Percentiles rank a stretch among this genome's conserved stretches.
phyloP scores from a whole-genome alignment of 2,113 vertebrate genomes.

The Eptatretus burgeri region DNA sequence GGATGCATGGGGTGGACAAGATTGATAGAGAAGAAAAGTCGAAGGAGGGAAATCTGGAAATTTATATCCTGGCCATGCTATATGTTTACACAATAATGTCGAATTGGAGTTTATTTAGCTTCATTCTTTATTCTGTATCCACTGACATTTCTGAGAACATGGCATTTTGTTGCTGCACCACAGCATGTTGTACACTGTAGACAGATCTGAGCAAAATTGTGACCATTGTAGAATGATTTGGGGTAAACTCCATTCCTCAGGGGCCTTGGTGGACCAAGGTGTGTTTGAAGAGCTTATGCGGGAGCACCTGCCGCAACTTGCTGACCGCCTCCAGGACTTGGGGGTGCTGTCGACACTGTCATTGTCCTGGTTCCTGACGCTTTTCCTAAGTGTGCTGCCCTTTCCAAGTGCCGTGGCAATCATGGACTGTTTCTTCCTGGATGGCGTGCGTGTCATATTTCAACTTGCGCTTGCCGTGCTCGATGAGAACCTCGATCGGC shows the following conservation, averaged over 20 bases:
- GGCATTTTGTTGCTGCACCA: not conserved
- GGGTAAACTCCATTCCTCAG: constrained; percentile 18
- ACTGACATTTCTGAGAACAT: no score
- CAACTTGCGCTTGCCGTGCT: constrained; percentile 74
- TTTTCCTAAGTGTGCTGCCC: constrained; percentile 92
- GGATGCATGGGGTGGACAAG: no score
- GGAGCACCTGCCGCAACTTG: constrained; percentile 75
- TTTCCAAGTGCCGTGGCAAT: constrained; percentile 92
- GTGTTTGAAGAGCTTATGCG: constrained; percentile 80
- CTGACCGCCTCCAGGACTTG: constrained; percentile 94
- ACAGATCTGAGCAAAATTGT: not conserved
- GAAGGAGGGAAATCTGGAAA: no score
- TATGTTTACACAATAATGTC: no score
- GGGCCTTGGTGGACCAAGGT: constrained; percentile 79
- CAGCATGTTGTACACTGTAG: not conserved
- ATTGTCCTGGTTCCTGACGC: constrained; percentile 91
- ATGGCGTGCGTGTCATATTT: constrained; percentile 98
- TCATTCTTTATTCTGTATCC: no score
- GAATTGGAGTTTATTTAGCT: no score
- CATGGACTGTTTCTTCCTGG: constrained; percentile 96
- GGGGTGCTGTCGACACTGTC: constrained; percentile 94
- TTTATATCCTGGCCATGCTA: no score
- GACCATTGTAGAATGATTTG: not conserved
- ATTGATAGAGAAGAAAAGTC: no score
- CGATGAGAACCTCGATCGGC: constrained; percentile 69